Evolutionary conservation across 2,888 invertebrate species (phyloP).

Genomic region (Timema podura): DNA sequence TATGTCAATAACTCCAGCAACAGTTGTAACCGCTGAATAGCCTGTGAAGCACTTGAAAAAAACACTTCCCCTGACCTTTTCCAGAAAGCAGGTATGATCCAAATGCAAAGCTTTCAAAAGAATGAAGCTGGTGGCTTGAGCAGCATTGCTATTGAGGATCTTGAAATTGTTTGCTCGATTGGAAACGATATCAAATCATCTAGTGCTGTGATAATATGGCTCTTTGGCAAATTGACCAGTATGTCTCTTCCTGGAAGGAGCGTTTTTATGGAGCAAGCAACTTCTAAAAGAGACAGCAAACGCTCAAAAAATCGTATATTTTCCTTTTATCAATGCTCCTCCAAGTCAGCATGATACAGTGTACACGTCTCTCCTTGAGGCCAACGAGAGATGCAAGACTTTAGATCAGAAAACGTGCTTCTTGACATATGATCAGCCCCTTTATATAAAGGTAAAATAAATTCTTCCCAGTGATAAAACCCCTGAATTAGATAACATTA

Average conservation of each 20-base stretch:
- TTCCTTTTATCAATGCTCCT: slow-evolving; percentile 29
- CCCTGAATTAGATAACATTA: slow-evolving; percentile 24
- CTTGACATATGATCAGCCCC: slow-evolving; percentile 39
- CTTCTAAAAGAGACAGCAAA: slow-evolving; percentile 16
- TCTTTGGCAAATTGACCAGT: slow-evolving; percentile 28
- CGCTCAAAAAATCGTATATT: slow-evolving; percentile 21
- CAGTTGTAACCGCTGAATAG: background rate
- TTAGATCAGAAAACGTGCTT: slow-evolving; percentile 34
- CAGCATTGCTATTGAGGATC: background rate
- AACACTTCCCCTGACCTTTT: background rate
- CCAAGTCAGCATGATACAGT: slow-evolving; percentile 33
- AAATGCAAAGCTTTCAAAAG: slow-evolving; percentile 2
- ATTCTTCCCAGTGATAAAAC: slow-evolving; percentile 35
- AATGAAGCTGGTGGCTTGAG: background rate
- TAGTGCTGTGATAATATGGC: slow-evolving; percentile 19
- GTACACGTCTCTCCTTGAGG: slow-evolving; percentile 30
- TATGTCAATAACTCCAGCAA: background rate
- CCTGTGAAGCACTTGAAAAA: background rate
- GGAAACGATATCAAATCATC: background rate
- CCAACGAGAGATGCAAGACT: slow-evolving; percentile 31
- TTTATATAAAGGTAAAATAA: slow-evolving; percentile 39
- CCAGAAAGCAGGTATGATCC: background rate
- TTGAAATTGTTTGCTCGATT: background rate
- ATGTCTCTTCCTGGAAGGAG: slow-evolving; percentile 31
- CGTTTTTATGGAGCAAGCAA: slow-evolving; percentile 34